A percentile compares a stretch with the other conserved stretches of the same genome.
These are phyloP conservation scores for Oreochromis spilurus DNA, from an alignment of 2,113 vertebrate species.

Conservation along the genomic window DNA sequence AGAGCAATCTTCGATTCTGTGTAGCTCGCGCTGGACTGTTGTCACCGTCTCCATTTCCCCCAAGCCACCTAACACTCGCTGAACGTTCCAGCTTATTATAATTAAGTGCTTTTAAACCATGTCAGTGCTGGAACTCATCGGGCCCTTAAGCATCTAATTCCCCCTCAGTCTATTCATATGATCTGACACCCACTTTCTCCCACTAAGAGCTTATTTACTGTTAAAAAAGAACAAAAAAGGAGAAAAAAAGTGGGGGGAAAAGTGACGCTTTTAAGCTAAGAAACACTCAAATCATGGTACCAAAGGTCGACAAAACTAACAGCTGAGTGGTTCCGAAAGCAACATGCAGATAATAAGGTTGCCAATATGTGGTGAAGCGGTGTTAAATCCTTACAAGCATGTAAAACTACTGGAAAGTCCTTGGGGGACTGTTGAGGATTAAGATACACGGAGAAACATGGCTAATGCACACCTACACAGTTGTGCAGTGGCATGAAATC, in stretches of 20 bases:
- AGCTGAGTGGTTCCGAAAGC: background rate
- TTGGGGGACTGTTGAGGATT: conserved; percentile 42
- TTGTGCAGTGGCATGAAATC: conserved; percentile 44
- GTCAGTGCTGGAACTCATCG: conserved; percentile 48
- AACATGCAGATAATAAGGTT: background rate
- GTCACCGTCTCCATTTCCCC: conserved; percentile 32
- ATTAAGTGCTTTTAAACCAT: conserved; percentile 72
- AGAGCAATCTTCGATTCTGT: conserved; percentile 27
- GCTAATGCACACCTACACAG: conserved; percentile 59
- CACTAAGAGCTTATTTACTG: conserved; percentile 55
- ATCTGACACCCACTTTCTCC: conserved; percentile 56
- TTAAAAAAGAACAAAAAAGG: background rate
- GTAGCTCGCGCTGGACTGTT: conserved; percentile 37
- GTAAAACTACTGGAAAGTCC: conserved; percentile 8
- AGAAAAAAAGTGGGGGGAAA: background rate
- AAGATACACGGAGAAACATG: conserved; percentile 35
- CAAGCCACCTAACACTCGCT: conserved; percentile 50
- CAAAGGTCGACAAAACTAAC: conserved; percentile 3
- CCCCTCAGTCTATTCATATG: conserved; percentile 37
- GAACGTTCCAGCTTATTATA: conserved; percentile 57
- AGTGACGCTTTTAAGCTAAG: background rate
- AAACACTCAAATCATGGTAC: background rate
- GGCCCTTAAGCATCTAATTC: conserved; percentile 47
- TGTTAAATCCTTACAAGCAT: conserved; percentile 21
- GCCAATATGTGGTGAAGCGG: background rate